Evolutionary conservation across 2,797 vertebrate species (phyloP).

Genomic region (Trichosurus vulpecula): DNA sequence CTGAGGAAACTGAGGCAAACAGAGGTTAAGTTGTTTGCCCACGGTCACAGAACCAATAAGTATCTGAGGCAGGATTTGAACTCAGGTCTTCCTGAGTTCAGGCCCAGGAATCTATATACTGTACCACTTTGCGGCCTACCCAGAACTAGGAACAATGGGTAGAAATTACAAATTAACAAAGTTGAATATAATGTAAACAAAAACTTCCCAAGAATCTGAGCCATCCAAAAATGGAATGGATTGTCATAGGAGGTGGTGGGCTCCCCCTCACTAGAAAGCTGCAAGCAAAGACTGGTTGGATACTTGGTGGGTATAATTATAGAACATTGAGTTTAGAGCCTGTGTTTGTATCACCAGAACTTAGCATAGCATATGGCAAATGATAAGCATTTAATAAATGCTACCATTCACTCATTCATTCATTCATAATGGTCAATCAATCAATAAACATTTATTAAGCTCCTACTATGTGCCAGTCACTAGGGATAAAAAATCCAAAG

Average conservation of each 20-base stretch:
- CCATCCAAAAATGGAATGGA: background rate
- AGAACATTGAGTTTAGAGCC: background rate
- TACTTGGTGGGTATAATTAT: background rate
- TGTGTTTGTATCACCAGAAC: background rate
- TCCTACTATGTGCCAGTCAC: background rate
- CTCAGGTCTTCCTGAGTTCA: background rate
- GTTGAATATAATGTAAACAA: background rate
- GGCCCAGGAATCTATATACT: background rate
- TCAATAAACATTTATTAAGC: no score
- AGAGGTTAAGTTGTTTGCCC: background rate
- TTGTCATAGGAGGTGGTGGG: background rate
- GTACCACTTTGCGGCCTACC: background rate
- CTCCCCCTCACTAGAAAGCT: background rate
- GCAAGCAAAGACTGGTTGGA: background rate
- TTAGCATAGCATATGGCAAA: background rate
- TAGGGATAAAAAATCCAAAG: background rate
- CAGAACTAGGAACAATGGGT: background rate
- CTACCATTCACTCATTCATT: background rate
- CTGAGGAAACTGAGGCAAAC: background rate
- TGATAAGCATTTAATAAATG: background rate
- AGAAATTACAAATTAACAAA: background rate
- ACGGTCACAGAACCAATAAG: background rate
- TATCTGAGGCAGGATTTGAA: background rate
- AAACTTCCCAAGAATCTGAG: background rate
- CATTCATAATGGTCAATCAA: background rate